Evolutionary conservation across 2,113 vertebrate genomes (phyloP).

Genomic region (Seriola quinqueradiata): DNA sequence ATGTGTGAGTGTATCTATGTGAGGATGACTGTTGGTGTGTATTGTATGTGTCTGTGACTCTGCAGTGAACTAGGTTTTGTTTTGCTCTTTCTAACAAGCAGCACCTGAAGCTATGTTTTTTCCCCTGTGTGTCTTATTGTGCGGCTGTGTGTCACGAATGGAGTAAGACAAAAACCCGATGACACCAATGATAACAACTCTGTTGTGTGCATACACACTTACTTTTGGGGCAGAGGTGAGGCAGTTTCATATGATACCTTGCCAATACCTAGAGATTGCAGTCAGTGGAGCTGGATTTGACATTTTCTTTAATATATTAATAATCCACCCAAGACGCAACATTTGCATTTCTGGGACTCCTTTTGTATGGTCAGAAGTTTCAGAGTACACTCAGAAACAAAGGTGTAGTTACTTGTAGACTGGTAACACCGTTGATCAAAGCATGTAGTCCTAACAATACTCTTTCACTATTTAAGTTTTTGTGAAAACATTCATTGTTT

Average conservation of each 20-base stretch:
- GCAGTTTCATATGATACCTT: neutral
- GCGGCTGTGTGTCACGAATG: conserved; percentile 16
- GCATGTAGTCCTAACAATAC: too few species aligned
- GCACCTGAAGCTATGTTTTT: conserved; percentile 33
- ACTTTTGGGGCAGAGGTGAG: neutral
- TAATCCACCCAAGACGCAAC: too few species aligned
- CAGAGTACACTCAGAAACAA: too few species aligned
- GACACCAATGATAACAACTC: neutral
- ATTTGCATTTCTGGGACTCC: too few species aligned
- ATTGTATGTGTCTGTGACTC: neutral
- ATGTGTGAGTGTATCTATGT: neutral
- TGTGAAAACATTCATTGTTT: too few species aligned
- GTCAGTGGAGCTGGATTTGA: neutral
- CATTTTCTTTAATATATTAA: too few species aligned
- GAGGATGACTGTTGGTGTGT: conserved; percentile 3
- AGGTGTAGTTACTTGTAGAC: too few species aligned
- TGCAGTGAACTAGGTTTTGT: conserved; percentile 20
- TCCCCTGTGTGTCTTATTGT: neutral
- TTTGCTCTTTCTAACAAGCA: conserved; percentile 32
- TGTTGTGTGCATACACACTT: neutral
- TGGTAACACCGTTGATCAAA: too few species aligned
- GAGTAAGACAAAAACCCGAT: neutral
- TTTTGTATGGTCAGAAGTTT: too few species aligned
- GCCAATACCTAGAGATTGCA: neutral
- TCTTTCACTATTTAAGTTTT: too few species aligned